These are phyloP conservation scores for Pantala flavescens DNA, from an alignment of 1,140 invertebrate genomes.

Conservation along the genomic window DNA sequence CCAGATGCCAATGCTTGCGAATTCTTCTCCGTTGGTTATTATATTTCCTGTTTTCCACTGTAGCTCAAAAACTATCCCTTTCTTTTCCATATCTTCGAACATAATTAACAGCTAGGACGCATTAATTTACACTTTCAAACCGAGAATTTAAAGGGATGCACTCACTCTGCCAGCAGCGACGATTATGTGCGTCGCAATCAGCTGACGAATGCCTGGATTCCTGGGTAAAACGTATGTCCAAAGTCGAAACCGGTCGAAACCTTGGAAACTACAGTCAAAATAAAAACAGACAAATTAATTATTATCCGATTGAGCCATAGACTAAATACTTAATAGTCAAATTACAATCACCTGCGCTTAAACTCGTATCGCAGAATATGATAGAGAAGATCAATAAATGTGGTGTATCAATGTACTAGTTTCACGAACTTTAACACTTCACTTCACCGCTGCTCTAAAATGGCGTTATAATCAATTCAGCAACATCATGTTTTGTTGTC, in stretches of 20 bases:
- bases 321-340: too few relatives aligned
- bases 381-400: too few relatives aligned
- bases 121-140: not conserved
- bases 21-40: constrained; percentile 26
- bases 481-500: too few relatives aligned
- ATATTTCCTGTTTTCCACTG: constrained; percentile 32
- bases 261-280: too few relatives aligned
- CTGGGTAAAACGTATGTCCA: not conserved
- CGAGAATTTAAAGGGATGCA: not conserved
- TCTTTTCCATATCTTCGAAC: not conserved
- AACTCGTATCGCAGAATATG: too few relatives aligned
- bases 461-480: too few relatives aligned
- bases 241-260: not conserved
- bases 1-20: constrained; percentile 31
- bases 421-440: too few relatives aligned
- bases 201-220: not conserved
- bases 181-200: not conserved
- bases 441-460: too few relatives aligned
- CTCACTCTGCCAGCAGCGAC: not conserved
- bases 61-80: constrained; percentile 32
- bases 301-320: too few relatives aligned
- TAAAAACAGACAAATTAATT: too few relatives aligned
- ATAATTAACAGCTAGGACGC: not conserved
- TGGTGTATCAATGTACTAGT: too few relatives aligned
- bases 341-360: too few relatives aligned